Evolutionary conservation across 2,113 vertebrate species (phyloP).

Genomic region (Hippocampus zosterae): DNA sequence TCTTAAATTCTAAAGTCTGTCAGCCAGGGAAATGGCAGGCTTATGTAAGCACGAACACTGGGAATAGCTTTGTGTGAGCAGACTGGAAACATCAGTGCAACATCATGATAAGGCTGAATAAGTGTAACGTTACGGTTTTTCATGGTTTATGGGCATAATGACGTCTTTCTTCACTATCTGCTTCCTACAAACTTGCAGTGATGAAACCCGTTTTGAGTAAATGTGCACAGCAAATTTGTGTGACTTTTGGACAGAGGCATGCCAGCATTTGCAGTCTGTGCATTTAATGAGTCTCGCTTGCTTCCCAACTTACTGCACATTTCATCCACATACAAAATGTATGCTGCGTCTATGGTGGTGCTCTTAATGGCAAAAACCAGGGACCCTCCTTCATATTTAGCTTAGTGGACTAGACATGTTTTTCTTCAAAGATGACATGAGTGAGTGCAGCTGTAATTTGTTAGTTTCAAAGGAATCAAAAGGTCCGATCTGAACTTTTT

Average conservation of each 20-base stretch:
- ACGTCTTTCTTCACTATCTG: background rate
- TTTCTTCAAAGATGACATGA: background rate
- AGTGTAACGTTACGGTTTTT: background rate
- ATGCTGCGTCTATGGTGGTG: background rate
- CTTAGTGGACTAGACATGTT: background rate
- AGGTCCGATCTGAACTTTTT: slow-evolving; percentile 1
- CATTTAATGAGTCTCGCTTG: background rate
- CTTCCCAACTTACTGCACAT: background rate
- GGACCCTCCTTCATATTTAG: slow-evolving; percentile 1
- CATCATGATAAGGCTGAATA: background rate
- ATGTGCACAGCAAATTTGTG: background rate
- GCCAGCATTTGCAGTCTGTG: background rate
- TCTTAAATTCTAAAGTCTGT: background rate
- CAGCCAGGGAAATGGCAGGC: background rate
- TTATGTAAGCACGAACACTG: background rate
- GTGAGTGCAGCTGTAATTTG: background rate
- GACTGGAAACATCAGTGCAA: background rate
- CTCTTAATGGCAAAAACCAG: background rate
- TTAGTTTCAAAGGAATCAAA: slow-evolving; percentile 10
- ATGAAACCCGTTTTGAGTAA: background rate
- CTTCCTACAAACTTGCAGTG: background rate
- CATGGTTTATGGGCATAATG: background rate
- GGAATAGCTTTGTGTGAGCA: background rate
- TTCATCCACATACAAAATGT: background rate
- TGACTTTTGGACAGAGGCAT: background rate